Evolutionary conservation across 2,113 vertebrate genomes (phyloP).

Genomic region (Microcebus lehilahytsara): DNA sequence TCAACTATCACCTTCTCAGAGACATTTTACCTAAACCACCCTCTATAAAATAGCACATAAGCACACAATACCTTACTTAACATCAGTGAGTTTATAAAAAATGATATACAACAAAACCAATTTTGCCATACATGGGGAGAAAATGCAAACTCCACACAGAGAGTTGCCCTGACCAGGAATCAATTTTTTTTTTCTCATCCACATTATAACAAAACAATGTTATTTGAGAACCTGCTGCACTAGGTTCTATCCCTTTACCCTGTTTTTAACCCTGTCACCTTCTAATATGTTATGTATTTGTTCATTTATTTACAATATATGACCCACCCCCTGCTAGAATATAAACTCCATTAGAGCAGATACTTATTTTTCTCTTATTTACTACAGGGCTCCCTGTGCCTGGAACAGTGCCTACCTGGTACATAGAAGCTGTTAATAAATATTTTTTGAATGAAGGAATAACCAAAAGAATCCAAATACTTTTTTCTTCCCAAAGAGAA

Average conservation of each 20-base stretch:
- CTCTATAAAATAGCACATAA: neutral
- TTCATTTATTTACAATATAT: neutral
- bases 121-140: neutral
- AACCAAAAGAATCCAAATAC: neutral
- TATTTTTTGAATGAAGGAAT: neutral
- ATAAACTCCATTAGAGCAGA: neutral
- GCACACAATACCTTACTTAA: neutral
- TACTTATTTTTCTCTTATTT: neutral
- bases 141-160: neutral
- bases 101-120: neutral
- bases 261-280: neutral
- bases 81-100: neutral
- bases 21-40: neutral
- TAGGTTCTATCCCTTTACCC: neutral
- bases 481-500: slow-evolving; percentile 24
- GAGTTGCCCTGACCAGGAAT: neutral
- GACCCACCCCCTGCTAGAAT: neutral
- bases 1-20: neutral
- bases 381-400: neutral
- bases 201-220: neutral
- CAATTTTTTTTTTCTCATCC: neutral
- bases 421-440: neutral
- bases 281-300: neutral
- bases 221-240: neutral
- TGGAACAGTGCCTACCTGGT: neutral